phyloP scores from a whole-genome alignment of 2,888 invertebrate species.

The Pristionchus maxplancki region DNA sequence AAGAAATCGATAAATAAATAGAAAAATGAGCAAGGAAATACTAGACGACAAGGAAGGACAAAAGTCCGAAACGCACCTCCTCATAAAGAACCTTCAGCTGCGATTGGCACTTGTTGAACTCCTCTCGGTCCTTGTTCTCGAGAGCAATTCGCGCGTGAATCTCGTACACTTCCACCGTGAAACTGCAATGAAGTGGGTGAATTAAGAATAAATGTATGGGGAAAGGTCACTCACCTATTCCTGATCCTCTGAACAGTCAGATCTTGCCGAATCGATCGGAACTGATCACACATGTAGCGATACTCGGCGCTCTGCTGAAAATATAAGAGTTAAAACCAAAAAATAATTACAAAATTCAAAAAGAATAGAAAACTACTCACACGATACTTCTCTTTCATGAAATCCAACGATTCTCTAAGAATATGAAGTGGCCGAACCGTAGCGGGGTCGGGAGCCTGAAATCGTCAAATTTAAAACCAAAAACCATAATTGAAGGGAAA shows the following conservation, averaged over 20 bases:
- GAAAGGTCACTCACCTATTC: conserved; percentile 81
- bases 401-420: conserved; percentile 88
- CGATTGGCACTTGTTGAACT: conserved; percentile 96
- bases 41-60: not conserved
- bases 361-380: not conserved
- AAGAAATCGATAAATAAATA: not conserved
- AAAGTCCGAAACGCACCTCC: conserved; percentile 64
- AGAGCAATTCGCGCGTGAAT: conserved; percentile 97
- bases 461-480: conserved; percentile 44
- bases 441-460: conserved; percentile 91
- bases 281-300: conserved; percentile 96
- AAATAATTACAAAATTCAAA: not conserved
- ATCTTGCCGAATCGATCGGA: conserved; percentile 98
- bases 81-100: conserved; percentile 94
- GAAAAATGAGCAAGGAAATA: not conserved
- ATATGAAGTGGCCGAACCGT: conserved; percentile 90
- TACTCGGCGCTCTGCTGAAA: conserved; percentile 89
- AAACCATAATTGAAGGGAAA: no score
- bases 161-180: conserved; percentile 98
- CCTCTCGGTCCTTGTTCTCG: conserved; percentile 97
- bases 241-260: conserved; percentile 97
- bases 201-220: not conserved
- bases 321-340: not conserved
- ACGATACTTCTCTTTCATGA: conserved; percentile 93
- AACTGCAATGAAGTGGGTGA: conserved; percentile 77